Evolutionary conservation across 2,113 vertebrate genomes (phyloP).

Genomic region (Passerina amoena): DNA sequence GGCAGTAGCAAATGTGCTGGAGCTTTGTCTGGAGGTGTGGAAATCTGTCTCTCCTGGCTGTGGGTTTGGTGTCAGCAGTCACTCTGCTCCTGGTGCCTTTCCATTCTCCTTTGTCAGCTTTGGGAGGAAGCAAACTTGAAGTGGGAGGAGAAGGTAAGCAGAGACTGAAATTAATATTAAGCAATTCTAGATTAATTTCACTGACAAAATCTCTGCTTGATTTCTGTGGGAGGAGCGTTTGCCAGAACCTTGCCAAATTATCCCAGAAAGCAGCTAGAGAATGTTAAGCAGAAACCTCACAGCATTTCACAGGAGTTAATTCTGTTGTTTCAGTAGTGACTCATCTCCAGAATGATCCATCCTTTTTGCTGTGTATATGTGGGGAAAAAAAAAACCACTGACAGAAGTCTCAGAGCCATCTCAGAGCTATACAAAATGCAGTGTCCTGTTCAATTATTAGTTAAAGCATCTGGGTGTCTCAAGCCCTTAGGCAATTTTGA

Average conservation of each 20-base stretch:
- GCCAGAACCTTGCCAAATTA: background rate
- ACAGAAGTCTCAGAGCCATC: background rate
- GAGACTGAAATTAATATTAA: background rate
- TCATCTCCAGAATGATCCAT: conserved; percentile 37
- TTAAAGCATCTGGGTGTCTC: background rate
- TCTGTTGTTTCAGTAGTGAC: conserved; percentile 50
- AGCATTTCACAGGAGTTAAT: conserved; percentile 19
- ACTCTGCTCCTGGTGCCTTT: background rate
- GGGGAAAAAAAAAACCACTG: background rate
- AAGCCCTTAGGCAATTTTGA: background rate
- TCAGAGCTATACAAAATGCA: background rate
- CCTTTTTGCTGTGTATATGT: background rate
- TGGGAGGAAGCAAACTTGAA: background rate
- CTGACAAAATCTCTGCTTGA: background rate
- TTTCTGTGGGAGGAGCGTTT: conserved; percentile 15
- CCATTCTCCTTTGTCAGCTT: background rate
- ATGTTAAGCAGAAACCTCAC: background rate
- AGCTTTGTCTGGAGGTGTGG: background rate
- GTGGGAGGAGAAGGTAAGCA: background rate
- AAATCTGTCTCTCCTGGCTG: background rate
- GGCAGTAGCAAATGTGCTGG: background rate
- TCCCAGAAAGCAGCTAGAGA: background rate
- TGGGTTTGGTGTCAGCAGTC: background rate
- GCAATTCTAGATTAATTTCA: background rate
- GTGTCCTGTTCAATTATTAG: background rate